Evolutionary conservation across 2,113 vertebrate species (phyloP).

Genomic region (Coregonus clupeaformis): DNA sequence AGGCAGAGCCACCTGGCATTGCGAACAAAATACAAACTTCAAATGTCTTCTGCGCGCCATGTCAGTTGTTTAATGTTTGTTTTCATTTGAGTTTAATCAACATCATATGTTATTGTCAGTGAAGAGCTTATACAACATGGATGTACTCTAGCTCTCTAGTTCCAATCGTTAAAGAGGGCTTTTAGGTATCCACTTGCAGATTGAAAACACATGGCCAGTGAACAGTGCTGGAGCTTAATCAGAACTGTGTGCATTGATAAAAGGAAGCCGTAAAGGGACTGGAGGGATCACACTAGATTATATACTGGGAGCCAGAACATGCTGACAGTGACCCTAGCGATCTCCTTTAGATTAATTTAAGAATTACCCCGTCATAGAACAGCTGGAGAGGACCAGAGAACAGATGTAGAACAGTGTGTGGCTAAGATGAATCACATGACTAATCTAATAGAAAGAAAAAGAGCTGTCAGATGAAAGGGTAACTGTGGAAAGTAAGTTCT

Average conservation of each 20-base stretch:
- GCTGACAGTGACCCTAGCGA: slow-evolving; percentile 13
- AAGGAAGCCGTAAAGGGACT: not conserved
- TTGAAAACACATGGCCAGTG: slow-evolving; percentile 51
- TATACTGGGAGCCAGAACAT: not conserved
- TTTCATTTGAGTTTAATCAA: slow-evolving; percentile 7
- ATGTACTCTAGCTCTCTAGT: slow-evolving; percentile 28
- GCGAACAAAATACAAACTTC: slow-evolving; percentile 43
- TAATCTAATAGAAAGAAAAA: not conserved
- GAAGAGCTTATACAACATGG: slow-evolving; percentile 12
- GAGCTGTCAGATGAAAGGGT: not conserved
- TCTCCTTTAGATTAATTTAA: not conserved
- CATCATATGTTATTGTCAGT: slow-evolving; percentile 10
- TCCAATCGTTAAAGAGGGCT: slow-evolving; percentile 29
- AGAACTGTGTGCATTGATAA: slow-evolving; percentile 17
- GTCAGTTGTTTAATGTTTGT: slow-evolving; percentile 22
- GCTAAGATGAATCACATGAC: not conserved
- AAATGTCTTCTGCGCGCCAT: slow-evolving; percentile 15
- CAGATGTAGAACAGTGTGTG: not conserved
- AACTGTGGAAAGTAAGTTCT: not conserved
- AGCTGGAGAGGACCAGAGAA: not conserved
- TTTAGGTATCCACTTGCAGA: slow-evolving; percentile 33
- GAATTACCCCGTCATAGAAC: not conserved
- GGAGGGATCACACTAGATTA: not conserved
- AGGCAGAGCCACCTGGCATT: slow-evolving; percentile 44
- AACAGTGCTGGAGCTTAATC: slow-evolving; percentile 14